Percentiles rank a stretch among this genome's conserved stretches.
phyloP scores from a whole-genome alignment of 2,888 invertebrate genomes.

The Athalia cordata region DNA sequence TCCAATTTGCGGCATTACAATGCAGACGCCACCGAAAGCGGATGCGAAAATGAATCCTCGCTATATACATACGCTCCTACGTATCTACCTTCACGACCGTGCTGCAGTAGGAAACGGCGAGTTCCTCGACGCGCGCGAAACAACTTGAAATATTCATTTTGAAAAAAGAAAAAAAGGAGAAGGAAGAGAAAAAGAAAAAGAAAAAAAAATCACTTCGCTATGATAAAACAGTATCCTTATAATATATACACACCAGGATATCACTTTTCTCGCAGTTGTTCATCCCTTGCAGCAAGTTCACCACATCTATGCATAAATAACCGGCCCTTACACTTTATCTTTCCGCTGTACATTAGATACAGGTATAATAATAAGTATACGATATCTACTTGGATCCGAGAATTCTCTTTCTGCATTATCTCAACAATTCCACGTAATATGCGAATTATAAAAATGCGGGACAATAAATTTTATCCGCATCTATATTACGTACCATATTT shows the following conservation, averaged over 20 bases:
- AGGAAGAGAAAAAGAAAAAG: no score
- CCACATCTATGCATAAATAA: background rate
- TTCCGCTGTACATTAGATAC: no score
- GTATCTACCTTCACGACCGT: background rate
- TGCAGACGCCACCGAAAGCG: slow-evolving; percentile 41
- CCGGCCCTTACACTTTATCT: background rate
- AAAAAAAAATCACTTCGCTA: no score
- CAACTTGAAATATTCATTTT: background rate
- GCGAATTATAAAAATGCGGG: no score
- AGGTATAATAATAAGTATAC: no score
- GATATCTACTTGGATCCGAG: no score
- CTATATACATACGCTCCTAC: background rate
- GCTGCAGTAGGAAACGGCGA: background rate
- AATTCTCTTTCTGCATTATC: no score
- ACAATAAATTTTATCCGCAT: no score
- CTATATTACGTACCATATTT: no score
- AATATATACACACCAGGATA: background rate
- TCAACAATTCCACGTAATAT: no score
- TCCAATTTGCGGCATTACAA: slow-evolving; percentile 43
- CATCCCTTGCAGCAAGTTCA: background rate
- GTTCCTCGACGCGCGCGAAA: background rate
- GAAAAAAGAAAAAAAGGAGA: no score
- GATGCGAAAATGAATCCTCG: slow-evolving; percentile 29
- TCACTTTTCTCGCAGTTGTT: slow-evolving; percentile 6
- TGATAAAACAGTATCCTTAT: background rate